phyloP scores from a whole-genome alignment of 2,888 invertebrate species.

The Brachylomia viminalis region DNA sequence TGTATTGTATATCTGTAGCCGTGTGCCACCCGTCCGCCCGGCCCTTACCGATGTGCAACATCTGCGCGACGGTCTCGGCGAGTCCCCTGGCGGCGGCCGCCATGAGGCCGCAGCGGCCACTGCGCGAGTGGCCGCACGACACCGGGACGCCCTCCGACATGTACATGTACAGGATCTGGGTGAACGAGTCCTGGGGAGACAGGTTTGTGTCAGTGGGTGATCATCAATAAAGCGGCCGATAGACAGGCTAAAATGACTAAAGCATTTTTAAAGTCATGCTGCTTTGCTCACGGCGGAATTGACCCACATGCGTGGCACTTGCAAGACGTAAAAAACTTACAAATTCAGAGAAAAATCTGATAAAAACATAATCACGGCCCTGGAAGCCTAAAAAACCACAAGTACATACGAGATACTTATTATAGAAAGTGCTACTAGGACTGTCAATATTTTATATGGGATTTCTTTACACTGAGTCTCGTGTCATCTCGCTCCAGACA shows the following conservation, averaged over 20 bases:
- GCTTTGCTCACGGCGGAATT: no score
- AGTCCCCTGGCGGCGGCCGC: conserved; percentile 94
- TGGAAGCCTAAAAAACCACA: no score
- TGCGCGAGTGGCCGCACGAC: conserved; percentile 92
- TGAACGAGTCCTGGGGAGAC: conserved; percentile 91
- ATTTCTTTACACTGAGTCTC: neutral
- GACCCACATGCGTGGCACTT: no score
- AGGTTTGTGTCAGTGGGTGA: neutral
- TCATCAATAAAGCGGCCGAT: neutral
- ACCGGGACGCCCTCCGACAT: conserved; percentile 94
- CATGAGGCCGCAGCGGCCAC: conserved; percentile 94
- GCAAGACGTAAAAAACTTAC: no score
- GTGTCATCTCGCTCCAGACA: no score
- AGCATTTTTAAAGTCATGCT: no score
- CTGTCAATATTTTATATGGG: neutral
- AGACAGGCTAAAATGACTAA: neutral
- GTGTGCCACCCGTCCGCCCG: no score
- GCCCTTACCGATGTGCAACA: conserved; percentile 92
- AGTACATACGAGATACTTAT: no score
- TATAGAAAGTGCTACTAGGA: neutral
- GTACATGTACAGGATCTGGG: conserved; percentile 94
- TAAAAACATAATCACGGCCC: no score
- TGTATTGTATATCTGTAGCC: no score
- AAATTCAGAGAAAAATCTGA: no score
- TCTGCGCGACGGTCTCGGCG: conserved; percentile 92